Evolutionary conservation across 2,113 vertebrate genomes (phyloP).

Genomic region (Sphyrna mokarran): DNA sequence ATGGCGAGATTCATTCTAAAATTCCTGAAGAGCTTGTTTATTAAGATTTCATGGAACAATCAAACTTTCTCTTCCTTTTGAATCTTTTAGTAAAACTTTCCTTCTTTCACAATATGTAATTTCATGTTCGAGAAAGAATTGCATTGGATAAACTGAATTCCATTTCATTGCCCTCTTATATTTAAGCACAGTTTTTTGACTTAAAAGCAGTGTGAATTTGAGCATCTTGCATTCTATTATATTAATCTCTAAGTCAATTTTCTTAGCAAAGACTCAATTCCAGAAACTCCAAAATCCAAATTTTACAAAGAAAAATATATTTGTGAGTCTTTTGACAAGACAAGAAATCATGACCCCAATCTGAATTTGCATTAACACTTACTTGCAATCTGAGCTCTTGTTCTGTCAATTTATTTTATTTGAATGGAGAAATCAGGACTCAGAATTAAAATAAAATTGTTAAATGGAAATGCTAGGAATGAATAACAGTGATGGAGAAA

Average conservation of each 20-base stretch:
- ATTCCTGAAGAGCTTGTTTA: background rate
- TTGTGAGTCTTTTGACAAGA: background rate
- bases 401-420: background rate
- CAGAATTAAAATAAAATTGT: background rate
- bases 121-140: too few species aligned
- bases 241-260: background rate
- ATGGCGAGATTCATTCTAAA: background rate
- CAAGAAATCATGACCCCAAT: background rate
- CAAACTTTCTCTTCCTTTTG: background rate
- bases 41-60: background rate
- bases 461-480: background rate
- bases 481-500: background rate
- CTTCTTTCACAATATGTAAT: background rate
- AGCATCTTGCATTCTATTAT: background rate
- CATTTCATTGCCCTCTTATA: background rate
- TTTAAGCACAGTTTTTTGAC: too few species aligned
- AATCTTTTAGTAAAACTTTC: background rate
- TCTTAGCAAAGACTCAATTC: background rate
- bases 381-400: background rate
- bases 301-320: background rate
- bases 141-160: background rate
- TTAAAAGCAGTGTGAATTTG: background rate
- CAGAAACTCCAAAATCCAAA: background rate
- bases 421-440: background rate
- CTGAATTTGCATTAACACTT: background rate